A percentile compares a stretch with the other conserved stretches of the same genome.
phyloP scores from a whole-genome alignment of 2,113 vertebrate species.

The Cyanistes caeruleus region DNA sequence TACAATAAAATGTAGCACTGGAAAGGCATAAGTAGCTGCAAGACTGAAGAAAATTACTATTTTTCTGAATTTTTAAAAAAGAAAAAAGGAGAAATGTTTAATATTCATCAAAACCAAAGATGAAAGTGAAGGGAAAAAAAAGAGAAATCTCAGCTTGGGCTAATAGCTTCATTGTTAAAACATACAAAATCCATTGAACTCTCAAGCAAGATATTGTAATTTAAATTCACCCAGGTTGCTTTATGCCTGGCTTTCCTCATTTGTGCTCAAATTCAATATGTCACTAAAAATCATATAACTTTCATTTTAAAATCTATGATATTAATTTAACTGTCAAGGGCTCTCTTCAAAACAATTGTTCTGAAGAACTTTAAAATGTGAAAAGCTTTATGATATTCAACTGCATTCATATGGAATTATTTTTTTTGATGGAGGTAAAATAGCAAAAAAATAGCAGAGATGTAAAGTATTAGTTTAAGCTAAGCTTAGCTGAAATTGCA shows the following conservation, averaged over 20 bases:
- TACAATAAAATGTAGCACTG: not conserved
- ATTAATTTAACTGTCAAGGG: slow-evolving; percentile 67
- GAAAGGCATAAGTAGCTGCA: not conserved
- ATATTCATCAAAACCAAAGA: not conserved
- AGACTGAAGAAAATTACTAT: not conserved
- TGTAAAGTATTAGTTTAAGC: not conserved
- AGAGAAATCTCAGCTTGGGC: not conserved
- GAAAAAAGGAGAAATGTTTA: not conserved
- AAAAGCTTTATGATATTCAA: slow-evolving; percentile 56
- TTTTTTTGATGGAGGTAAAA: slow-evolving; percentile 46
- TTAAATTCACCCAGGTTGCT: slow-evolving; percentile 20
- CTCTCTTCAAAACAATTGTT: slow-evolving; percentile 71
- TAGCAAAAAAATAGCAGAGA: slow-evolving; percentile 47
- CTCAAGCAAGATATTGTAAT: slow-evolving; percentile 51
- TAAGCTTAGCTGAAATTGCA: not conserved
- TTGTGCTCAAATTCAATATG: slow-evolving; percentile 70
- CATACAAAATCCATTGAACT: slow-evolving; percentile 28
- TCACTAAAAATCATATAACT: slow-evolving; percentile 66
- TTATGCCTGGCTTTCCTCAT: slow-evolving; percentile 55
- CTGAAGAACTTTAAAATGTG: slow-evolving; percentile 65
- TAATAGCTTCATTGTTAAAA: slow-evolving; percentile 38
- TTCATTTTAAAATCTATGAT: slow-evolving; percentile 65
- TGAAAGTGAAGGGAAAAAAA: not conserved
- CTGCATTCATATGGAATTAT: slow-evolving; percentile 54
- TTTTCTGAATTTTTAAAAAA: not conserved